A percentile compares a stretch with the other conserved stretches of the same genome.
Evolutionary conservation across 2,113 vertebrate species (phyloP).

Genomic region (Abramis brama): DNA sequence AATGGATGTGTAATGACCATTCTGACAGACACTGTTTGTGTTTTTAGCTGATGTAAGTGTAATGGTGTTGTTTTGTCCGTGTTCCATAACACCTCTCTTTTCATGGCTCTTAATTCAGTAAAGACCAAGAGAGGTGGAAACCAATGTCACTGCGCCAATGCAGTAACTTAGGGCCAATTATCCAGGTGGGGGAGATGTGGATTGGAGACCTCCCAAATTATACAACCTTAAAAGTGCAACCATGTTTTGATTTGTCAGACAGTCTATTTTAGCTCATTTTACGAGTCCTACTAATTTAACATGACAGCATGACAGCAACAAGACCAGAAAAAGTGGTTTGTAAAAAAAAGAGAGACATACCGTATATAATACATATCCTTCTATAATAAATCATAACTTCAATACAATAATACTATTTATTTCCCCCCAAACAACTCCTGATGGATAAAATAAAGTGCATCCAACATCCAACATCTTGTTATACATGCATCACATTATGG

Average conservation of each 20-base stretch:
- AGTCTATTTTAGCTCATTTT: conserved; percentile 6
- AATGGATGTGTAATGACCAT: conserved; percentile 33
- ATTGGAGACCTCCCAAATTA: conserved; percentile 37
- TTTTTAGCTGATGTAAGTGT: conserved; percentile 29
- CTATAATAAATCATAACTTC: background rate
- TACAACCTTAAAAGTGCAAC: conserved; percentile 36
- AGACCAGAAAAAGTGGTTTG: background rate
- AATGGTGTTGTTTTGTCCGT: conserved; percentile 45
- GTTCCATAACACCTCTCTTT: conserved; percentile 18
- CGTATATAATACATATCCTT: no score
- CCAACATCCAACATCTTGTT: background rate
- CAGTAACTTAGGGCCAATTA: conserved; percentile 22
- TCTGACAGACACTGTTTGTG: conserved; percentile 11
- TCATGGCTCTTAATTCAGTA: conserved; percentile 36
- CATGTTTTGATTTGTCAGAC: background rate
- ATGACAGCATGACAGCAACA: background rate
- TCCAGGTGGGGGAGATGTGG: conserved; percentile 16
- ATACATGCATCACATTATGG: background rate
- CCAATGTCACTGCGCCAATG: background rate
- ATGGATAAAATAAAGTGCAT: background rate
- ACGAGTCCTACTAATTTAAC: background rate
- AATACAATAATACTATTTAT: background rate
- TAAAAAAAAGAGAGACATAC: background rate
- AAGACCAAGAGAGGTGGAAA: conserved; percentile 24
- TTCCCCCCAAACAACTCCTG: background rate